phyloP scores from a whole-genome alignment of 2,888 invertebrate species.

The Linnaemya vulpina region DNA sequence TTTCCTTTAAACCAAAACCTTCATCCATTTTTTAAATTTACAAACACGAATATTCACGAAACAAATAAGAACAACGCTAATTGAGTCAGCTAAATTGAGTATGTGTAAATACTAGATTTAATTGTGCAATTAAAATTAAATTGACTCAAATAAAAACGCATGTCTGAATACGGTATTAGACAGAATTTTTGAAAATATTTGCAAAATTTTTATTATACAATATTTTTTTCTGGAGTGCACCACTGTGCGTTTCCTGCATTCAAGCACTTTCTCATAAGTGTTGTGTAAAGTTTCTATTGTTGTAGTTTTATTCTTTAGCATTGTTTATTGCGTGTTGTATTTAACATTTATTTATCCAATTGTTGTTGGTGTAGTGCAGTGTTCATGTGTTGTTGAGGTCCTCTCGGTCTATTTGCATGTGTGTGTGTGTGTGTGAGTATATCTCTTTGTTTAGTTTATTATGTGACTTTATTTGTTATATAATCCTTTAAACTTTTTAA shows the following conservation, averaged over 20 bases:
- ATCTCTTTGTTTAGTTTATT: slow-evolving; percentile 34
- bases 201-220: too few species aligned
- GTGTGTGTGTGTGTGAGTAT: not conserved
- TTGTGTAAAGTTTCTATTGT: slow-evolving; percentile 11
- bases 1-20: too few species aligned
- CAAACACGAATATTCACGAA: too few species aligned
- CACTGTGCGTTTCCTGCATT: not conserved
- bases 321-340: slow-evolving; percentile 27
- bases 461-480: slow-evolving; percentile 49
- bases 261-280: slow-evolving; percentile 1
- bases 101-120: too few species aligned
- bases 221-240: not conserved
- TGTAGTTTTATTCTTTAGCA: slow-evolving; percentile 11
- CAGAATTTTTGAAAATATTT: too few species aligned
- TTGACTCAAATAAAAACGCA: too few species aligned
- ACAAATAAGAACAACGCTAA: too few species aligned
- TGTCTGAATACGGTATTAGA: too few species aligned
- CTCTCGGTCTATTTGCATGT: not conserved
- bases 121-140: too few species aligned
- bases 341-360: not conserved
- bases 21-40: too few species aligned
- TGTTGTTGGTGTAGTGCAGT: not conserved
- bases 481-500: slow-evolving; percentile 61
- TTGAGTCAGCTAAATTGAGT: too few species aligned
- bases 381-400: slow-evolving; percentile 11